Percentiles rank a stretch among this genome's conserved stretches.
These are phyloP conservation scores for Umimayanthus kanabou DNA, from an alignment of 92 coral and sea anemone species.

Conservation along the genomic window DNA sequence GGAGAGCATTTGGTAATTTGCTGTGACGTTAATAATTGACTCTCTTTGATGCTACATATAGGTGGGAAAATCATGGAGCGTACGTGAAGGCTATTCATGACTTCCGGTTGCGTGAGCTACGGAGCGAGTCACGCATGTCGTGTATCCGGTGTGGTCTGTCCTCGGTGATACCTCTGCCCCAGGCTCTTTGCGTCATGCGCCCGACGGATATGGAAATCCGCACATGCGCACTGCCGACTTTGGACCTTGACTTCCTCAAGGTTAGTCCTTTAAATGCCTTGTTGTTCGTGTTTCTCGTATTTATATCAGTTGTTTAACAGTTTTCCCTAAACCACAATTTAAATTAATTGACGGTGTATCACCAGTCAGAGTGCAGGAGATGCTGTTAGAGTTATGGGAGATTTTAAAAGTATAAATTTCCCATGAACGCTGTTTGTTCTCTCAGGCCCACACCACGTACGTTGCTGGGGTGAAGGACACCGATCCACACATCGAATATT, in stretches of 20 bases:
- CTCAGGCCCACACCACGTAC: slow-evolving; percentile 89
- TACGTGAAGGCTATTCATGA: slow-evolving; percentile 84
- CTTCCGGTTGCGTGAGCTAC: slow-evolving; percentile 83
- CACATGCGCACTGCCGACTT: slow-evolving; percentile 89
- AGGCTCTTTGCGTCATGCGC: slow-evolving; percentile 76
- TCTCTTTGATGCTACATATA: slow-evolving; percentile 18
- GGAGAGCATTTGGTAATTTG: background rate
- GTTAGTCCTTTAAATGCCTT: slow-evolving; percentile 37
- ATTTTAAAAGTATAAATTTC: background rate
- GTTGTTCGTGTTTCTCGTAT: no score
- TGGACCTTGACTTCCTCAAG: slow-evolving; percentile 96
- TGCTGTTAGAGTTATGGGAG: no score
- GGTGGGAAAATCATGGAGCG: slow-evolving; percentile 92
- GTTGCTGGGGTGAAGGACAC: slow-evolving; percentile 94
- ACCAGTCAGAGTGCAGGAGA: no score
- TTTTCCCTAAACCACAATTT: no score
- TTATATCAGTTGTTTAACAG: no score
- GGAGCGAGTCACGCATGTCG: slow-evolving; percentile 88
- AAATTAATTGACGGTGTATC: no score
- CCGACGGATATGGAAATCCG: slow-evolving; percentile 93
- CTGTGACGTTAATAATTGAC: background rate
- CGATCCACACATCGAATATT: slow-evolving; percentile 89
- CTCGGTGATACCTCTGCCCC: slow-evolving; percentile 85
- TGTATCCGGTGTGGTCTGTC: slow-evolving; percentile 89
- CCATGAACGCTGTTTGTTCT: background rate